Evolutionary conservation across 2,797 vertebrate species (phyloP).

Genomic region (Nasua narica): DNA sequence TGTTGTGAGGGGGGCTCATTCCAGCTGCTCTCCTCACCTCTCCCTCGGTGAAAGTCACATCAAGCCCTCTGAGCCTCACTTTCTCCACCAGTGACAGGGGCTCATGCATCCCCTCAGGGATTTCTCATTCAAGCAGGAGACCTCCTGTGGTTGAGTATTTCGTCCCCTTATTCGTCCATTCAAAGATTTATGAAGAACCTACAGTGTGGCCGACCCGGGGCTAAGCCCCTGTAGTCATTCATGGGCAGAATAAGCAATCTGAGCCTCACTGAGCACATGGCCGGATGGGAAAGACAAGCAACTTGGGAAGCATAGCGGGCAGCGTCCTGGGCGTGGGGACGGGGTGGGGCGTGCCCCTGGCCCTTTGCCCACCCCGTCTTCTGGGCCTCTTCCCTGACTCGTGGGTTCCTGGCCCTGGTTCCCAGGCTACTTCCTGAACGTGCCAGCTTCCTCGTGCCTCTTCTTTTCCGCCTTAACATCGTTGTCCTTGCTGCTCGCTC

Average conservation of each 20-base stretch:
- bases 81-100: not conserved
- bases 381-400: not conserved
- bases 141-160: not conserved
- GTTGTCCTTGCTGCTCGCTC: not conserved
- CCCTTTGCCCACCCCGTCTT: not conserved
- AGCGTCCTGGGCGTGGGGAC: fast-evolving
- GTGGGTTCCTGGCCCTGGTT: not conserved
- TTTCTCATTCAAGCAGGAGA: not conserved
- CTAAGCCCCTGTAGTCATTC: not conserved
- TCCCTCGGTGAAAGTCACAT: not conserved
- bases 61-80: not conserved
- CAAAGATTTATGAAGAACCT: not conserved
- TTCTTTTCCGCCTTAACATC: not conserved
- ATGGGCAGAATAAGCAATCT: not conserved
- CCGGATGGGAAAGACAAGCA: not conserved
- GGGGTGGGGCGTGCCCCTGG: no score
- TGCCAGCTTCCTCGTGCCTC: not conserved
- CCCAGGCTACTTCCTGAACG: not conserved
- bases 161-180: not conserved
- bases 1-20: not conserved
- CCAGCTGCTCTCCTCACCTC: not conserved
- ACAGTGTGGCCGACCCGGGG: fast-evolving
- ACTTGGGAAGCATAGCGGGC: not conserved
- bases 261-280: not conserved
- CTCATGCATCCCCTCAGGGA: not conserved